phyloP scores from a whole-genome alignment of 2,888 invertebrate species.

The Pristionchus fissidentatus region DNA sequence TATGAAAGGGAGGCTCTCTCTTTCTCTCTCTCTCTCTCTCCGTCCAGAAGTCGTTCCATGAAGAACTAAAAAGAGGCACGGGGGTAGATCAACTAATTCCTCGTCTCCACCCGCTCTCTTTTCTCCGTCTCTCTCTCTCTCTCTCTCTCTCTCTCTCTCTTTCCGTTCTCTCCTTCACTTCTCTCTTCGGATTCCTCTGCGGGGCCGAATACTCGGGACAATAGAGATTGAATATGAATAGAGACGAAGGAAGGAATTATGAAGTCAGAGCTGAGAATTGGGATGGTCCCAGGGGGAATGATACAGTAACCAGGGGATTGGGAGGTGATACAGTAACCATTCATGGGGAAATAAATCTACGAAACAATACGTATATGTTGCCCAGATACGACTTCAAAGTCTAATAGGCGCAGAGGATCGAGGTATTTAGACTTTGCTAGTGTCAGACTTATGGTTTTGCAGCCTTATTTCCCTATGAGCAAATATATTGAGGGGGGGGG shows the following conservation, averaged over 20 bases:
- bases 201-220: conserved; percentile 10
- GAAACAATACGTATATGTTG: too few relatives aligned
- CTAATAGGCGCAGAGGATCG: too few relatives aligned
- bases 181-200: neutral
- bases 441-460: too few relatives aligned
- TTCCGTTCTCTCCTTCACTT: conserved; percentile 18
- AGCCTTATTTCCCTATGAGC: too few relatives aligned
- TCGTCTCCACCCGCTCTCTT: neutral
- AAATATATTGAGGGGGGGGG: too few relatives aligned
- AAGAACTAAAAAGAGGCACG: neutral
- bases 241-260: neutral
- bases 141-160: neutral
- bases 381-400: too few relatives aligned
- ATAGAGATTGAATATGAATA: conserved; percentile 37
- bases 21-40: too few relatives aligned
- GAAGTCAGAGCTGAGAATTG: neutral
- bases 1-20: too few relatives aligned
- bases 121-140: neutral
- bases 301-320: too few relatives aligned
- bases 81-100: conserved; percentile 39
- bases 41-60: conserved; percentile 10
- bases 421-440: too few relatives aligned
- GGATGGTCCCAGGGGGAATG: conserved; percentile 14
- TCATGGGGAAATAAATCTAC: too few relatives aligned
- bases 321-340: too few relatives aligned